A percentile compares a stretch with the other conserved stretches of the same genome.
Evolutionary conservation across 2,888 invertebrate species (phyloP).

Genomic region (Arctia plantaginis): DNA sequence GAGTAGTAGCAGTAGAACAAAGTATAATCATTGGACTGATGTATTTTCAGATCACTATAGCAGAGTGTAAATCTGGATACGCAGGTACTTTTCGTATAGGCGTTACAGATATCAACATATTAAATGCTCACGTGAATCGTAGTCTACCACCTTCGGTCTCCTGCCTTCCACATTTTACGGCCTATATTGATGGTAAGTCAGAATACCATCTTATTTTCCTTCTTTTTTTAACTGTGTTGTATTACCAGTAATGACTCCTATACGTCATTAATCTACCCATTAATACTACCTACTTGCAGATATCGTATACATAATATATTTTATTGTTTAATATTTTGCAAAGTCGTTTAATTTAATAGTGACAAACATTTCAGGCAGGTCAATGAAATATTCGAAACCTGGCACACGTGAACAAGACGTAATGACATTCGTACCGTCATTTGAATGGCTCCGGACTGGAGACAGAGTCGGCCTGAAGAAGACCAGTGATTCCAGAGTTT

Average conservation of each 20-base stretch:
- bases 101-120: slow-evolving; percentile 89
- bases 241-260: too few species aligned
- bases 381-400: slow-evolving; percentile 68
- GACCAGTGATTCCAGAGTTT: slow-evolving; percentile 89
- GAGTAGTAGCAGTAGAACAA: background rate
- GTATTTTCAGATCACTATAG: slow-evolving; percentile 81
- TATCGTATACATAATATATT: background rate
- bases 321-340: background rate
- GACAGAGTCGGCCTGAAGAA: slow-evolving; percentile 92
- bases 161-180: slow-evolving; percentile 89
- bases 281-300: background rate
- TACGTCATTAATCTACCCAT: background rate
- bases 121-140: slow-evolving; percentile 88
- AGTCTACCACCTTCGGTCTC: slow-evolving; percentile 89
- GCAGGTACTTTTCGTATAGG: slow-evolving; percentile 93
- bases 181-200: slow-evolving; percentile 87
- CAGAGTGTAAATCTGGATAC: slow-evolving; percentile 87
- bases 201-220: background rate
- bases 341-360: background rate
- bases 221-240: background rate
- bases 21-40: background rate
- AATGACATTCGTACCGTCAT: slow-evolving; percentile 79
- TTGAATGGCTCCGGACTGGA: slow-evolving; percentile 93
- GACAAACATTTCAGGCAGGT: slow-evolving; percentile 61
- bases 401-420: slow-evolving; percentile 61